Base-by-base conservation (phyloP, 2,113 vertebrate genomes). In the Amblyopsis rosae region DNA sequence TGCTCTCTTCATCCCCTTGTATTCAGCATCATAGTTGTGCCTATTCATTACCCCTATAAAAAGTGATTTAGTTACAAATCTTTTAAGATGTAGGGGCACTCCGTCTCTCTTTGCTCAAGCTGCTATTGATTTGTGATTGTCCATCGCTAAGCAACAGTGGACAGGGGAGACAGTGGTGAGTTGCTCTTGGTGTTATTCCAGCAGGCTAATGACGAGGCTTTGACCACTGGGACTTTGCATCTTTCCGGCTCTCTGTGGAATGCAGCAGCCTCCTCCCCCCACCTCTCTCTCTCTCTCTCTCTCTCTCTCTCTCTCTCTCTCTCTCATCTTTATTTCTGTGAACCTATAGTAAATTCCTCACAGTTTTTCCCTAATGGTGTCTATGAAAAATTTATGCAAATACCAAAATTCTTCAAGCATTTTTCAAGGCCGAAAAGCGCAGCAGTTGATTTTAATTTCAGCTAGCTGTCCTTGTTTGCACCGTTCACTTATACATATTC, bases 121-220 rank as follows among this genome's bases (percentile, higher is more conserved):
- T 10, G 35, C 47, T 68, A 66, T 47, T 80, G 75, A 85, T 85
- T 72, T 70, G 72, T 63, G 50, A 62, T 77, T 63, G 65, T 78
- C 77, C 72, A 79, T 91, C 5, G 32, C 86, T 83, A 64, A 73
- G 87, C 86, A 87, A 91, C 86, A 67, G 57, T 45, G 71, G 81
- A 82, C 72, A 77, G 64, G 47, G 4, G 12, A 41, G 62, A 55
- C n/a, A 2, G 65, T 54, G 55, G 67, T 85, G 63, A 46, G 59
- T 77, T 73, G 75, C 51, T 81, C 65, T 73, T 82, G 82, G 64
- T 77, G 66, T 12, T 7, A 15, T 57, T 84, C 76, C 80, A 83
- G 72, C 58, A 87, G 81, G 84, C 86, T 89, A 86, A 86, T 82
- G 67, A 82, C 71, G 78, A 82, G 79, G 72, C 56, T 86, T 75